Evolutionary conservation across 2,113 vertebrate species (phyloP).

Genomic region (Calypte anna): DNA sequence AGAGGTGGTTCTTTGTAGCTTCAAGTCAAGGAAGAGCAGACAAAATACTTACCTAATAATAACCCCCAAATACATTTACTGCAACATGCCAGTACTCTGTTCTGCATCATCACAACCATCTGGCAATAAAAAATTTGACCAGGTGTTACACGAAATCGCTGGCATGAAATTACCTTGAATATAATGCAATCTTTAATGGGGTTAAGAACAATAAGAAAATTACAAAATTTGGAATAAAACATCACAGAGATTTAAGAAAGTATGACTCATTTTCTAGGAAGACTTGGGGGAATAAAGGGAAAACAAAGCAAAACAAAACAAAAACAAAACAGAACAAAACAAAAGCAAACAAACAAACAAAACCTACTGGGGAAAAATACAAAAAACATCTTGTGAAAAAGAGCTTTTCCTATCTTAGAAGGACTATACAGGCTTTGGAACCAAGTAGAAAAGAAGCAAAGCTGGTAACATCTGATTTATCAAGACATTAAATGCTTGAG

Average conservation of each 20-base stretch:
- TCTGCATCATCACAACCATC: slow-evolving; percentile 65
- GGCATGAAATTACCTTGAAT: slow-evolving; percentile 43
- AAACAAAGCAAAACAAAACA: neutral
- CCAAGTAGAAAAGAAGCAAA: neutral
- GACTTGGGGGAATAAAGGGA: neutral
- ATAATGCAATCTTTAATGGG: neutral
- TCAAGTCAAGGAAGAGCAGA: slow-evolving; percentile 39
- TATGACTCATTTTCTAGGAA: neutral
- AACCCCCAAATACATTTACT: slow-evolving; percentile 52
- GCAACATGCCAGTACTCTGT: slow-evolving; percentile 44
- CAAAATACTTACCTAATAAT: slow-evolving; percentile 33
- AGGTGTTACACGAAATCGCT: slow-evolving; percentile 64
- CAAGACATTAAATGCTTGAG: neutral
- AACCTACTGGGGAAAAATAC: neutral
- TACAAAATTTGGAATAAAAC: slow-evolving; percentile 44
- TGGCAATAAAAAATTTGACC: slow-evolving; percentile 45
- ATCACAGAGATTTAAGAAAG: neutral
- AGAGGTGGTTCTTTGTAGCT: neutral
- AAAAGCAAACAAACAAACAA: too few species aligned
- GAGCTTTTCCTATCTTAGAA: neutral
- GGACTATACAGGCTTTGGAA: neutral
- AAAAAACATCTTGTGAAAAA: fast-evolving
- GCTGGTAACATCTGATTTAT: neutral
- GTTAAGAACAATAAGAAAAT: slow-evolving; percentile 1
- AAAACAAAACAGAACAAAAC: neutral